These are phyloP conservation scores for Scrobipalpa atriplicella DNA, from an alignment of 2,888 invertebrate genomes.

Conservation along the genomic window DNA sequence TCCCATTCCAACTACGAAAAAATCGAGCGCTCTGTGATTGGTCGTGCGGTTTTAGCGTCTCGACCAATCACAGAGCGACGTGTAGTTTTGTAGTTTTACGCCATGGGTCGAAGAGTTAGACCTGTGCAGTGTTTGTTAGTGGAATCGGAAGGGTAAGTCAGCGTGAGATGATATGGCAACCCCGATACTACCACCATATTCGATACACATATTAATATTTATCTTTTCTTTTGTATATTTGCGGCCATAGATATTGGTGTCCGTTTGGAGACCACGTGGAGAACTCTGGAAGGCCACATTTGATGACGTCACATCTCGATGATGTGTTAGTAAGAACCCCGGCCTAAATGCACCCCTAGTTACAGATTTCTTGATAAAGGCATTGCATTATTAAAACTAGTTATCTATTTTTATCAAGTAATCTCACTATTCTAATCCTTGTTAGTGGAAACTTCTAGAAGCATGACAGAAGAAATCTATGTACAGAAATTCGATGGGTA, in stretches of 20 bases:
- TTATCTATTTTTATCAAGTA: conserved; percentile 60
- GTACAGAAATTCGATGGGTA: conserved; percentile 62
- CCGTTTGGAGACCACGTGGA: conserved; percentile 66
- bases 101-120: conserved; percentile 55
- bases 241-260: conserved; percentile 60
- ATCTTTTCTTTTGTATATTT: conserved; percentile 50
- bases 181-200: conserved; percentile 78
- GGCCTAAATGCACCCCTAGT: conserved; percentile 14
- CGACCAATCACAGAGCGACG: conserved; percentile 7
- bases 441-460: conserved; percentile 80
- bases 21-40: conserved; percentile 13
- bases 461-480: conserved; percentile 75
- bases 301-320: conserved; percentile 33
- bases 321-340: conserved; percentile 17
- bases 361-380: conserved; percentile 69
- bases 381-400: conserved; percentile 3
- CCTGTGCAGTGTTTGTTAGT: conserved; percentile 80
- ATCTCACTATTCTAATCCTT: conserved; percentile 61
- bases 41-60: too few species aligned
- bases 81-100: conserved; percentile 24
- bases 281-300: conserved; percentile 82
- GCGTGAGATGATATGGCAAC: conserved; percentile 77
- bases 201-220: conserved; percentile 62
- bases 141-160: conserved; percentile 72
- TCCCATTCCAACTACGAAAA: conserved; percentile 42